These are phyloP conservation scores for Erebia palarica DNA, from an alignment of 2,888 invertebrate genomes.

Conservation along the genomic window DNA sequence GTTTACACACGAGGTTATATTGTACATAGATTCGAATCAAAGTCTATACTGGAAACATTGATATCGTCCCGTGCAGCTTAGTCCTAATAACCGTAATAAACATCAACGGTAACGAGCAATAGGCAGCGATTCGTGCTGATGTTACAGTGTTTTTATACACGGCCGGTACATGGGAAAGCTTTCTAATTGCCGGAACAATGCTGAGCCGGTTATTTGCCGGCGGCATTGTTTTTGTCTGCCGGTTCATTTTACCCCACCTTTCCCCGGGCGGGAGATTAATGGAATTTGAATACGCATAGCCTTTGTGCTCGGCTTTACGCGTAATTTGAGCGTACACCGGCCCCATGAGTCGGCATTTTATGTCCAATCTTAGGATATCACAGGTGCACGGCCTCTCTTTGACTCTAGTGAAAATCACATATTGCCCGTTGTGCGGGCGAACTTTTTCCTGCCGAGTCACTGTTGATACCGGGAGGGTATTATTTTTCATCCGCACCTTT, in stretches of 20 bases:
- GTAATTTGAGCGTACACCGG: conserved; percentile 79
- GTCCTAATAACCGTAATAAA: conserved; percentile 82
- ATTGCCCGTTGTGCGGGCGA: conserved; percentile 45
- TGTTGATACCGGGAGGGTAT: conserved; percentile 49
- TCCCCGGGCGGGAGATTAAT: conserved; percentile 78
- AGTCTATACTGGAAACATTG: conserved; percentile 65
- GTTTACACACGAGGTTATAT: conserved; percentile 28
- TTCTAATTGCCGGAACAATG: conserved; percentile 83
- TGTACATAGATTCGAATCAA: conserved; percentile 53
- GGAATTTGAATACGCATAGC: conserved; percentile 83
- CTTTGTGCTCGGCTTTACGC: conserved; percentile 81
- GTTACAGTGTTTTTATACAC: conserved; percentile 82
- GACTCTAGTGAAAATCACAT: conserved; percentile 64
- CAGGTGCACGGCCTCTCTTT: conserved; percentile 62
- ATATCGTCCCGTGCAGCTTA: conserved; percentile 75
- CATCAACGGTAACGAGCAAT: conserved; percentile 81
- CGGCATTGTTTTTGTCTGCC: conserved; percentile 82
- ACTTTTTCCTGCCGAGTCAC: conserved; percentile 52
- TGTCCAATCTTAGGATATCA: conserved; percentile 66
- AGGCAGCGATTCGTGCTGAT: conserved; percentile 82
- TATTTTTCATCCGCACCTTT: conserved; percentile 53
- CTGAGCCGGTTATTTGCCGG: conserved; percentile 82
- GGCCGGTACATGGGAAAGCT: conserved; percentile 82
- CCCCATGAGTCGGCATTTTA: conserved; percentile 76
- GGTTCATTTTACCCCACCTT: conserved; percentile 81